Conservation (phyloP, 1,140 invertebrate species). For the Ectropis grisescens region DNA sequence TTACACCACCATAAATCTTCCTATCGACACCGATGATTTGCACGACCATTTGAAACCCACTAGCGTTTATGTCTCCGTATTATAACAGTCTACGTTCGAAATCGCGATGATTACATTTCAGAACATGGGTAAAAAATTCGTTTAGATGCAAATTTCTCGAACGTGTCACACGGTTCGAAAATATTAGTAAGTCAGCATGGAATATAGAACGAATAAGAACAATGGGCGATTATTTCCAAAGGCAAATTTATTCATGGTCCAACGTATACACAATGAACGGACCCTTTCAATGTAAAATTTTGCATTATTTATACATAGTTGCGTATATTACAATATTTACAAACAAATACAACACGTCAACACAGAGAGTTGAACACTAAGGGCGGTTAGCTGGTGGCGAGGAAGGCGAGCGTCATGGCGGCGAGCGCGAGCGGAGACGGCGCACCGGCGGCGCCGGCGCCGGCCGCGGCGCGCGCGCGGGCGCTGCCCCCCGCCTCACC, state of each 20-base stretch:
- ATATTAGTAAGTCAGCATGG: too few species aligned
- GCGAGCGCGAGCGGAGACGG: conserved; percentile 27
- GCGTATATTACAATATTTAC: conserved; percentile 66
- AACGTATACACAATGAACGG: conserved; percentile 66
- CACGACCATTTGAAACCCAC: too few species aligned
- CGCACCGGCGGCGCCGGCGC: conserved; percentile 21
- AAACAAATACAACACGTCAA: conserved; percentile 41
- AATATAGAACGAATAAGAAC: too few species aligned
- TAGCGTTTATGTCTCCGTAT: too few species aligned
- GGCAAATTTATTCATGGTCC: conserved; percentile 66
- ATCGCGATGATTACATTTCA: too few species aligned
- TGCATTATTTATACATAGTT: conserved; percentile 46
- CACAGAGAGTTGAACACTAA: conserved; percentile 47
- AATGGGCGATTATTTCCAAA: conserved; percentile 39
- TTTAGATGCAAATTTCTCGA: too few species aligned
- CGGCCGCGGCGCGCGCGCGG: conserved; percentile 42
- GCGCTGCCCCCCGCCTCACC: conserved; percentile 50
- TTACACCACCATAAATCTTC: conserved; percentile 32
- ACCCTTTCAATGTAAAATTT: conserved; percentile 65
- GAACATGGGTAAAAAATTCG: too few species aligned
- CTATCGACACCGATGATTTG: too few species aligned
- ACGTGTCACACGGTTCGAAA: too few species aligned
- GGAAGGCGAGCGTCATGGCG: conserved; percentile 29
- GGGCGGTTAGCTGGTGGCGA: conserved; percentile 47
- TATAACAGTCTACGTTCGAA: too few species aligned